Base-by-base conservation (phyloP, 2,888 invertebrate species). In the Drosophila neonasuta region DNA sequence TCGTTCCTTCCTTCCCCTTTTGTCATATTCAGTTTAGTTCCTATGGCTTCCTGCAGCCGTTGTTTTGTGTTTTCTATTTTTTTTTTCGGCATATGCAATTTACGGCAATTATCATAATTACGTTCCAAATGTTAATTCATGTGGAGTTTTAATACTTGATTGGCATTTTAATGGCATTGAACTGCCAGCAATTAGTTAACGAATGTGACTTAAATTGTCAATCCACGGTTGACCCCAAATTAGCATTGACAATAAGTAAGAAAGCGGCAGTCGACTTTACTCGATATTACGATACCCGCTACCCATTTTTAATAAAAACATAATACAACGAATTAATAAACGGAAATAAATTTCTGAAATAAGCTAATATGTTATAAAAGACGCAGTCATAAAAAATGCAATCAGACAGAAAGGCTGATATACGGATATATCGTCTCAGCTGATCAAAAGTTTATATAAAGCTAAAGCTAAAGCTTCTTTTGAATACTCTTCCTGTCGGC, bases 51-150 rank as follows among this genome's bases (percentile, higher is more conserved):
- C 65, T 67, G 66, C 66, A 65, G 82, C 68, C 65, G 82, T 13
- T 63, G 34, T 39, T 74, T 61, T 71, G 57, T 66, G 30, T 48
- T 56, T 50, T 50, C 9, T 13, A 8, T 45, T 45, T 32, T 15
- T 52, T 75, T 17, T 70, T 64, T 20, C 41, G 30, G n/a, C 32
- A 50, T 65, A 41, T 51, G 55, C 44, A 60, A 50, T 57, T 59
- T 20, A 13, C 56, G 46, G 60, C 68, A 79, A 79, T 79, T 79
- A 84, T 52, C 57, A 44, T 63, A 65, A 68, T 68, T 73, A 68
- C 30, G 66, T 59, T 32, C 32, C 58, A 61, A 65, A 60, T 52
- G 62, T 20, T 69, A 54, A 54, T 49, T 70, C 68, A 74, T 57
- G 50, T 57, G 65, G 61, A 51, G 48, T 63, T 70, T 69, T 39